Evolutionary conservation across 2,113 vertebrate genomes (phyloP).

Genomic region (Saimiri boliviensis): DNA sequence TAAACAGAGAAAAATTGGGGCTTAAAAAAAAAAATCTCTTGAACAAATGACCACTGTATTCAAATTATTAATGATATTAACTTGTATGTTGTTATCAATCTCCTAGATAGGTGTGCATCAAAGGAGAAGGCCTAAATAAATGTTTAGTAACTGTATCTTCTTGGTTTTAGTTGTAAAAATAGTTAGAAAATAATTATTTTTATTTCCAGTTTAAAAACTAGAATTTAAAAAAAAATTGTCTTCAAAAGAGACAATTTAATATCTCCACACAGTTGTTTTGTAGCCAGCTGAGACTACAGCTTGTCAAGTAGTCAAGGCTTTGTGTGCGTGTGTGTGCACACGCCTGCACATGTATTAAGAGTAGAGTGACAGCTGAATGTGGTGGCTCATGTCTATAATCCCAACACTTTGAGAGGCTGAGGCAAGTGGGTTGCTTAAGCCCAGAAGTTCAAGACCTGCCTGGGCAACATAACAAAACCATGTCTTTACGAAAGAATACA

Average conservation of each 20-base stretch:
- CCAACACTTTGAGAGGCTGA: no score
- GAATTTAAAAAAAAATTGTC: neutral
- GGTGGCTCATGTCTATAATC: no score
- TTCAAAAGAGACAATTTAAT: neutral
- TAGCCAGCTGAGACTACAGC: neutral
- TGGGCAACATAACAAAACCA: no score
- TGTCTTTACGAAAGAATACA: no score
- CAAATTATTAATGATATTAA: neutral
- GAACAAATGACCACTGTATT: neutral
- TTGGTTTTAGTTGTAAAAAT: slow-evolving; percentile 4
- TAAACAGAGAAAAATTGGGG: neutral
- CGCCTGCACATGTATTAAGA: neutral
- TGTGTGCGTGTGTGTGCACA: neutral
- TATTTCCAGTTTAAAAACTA: neutral
- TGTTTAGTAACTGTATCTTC: neutral
- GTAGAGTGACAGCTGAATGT: neutral
- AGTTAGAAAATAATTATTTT: neutral
- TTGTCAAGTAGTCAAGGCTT: neutral
- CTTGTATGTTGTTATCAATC: neutral
- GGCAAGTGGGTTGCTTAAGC: no score
- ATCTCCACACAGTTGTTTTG: neutral
- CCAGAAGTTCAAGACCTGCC: no score
- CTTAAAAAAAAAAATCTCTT: neutral
- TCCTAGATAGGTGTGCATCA: neutral
- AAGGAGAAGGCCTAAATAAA: neutral